phyloP scores from a whole-genome alignment of 2,888 invertebrate genomes.

The Selenia dentaria region DNA sequence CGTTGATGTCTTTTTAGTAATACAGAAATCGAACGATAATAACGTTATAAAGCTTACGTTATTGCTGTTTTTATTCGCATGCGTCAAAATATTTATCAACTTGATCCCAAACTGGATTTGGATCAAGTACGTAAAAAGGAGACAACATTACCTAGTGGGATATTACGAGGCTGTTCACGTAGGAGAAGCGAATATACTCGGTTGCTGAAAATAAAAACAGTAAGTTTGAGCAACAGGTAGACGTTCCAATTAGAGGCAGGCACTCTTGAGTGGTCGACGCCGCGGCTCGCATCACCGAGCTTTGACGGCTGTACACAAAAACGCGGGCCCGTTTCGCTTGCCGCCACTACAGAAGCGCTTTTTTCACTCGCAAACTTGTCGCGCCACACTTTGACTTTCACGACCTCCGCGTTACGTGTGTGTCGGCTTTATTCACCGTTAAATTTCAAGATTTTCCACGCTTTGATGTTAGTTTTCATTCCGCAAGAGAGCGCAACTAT shows the following conservation, averaged over 20 bases:
- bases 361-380: constrained; percentile 67
- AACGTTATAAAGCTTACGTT: constrained; percentile 11
- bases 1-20: constrained; percentile 11
- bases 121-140: constrained; percentile 17
- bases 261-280: constrained; percentile 69
- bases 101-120: constrained; percentile 12
- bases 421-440: constrained; percentile 29
- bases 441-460: constrained; percentile 28
- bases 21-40: constrained; percentile 2
- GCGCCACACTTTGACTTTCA: constrained; percentile 70
- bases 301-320: constrained; percentile 74
- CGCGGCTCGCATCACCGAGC: constrained; percentile 72
- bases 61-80: constrained; percentile 7
- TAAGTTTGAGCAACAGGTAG: constrained; percentile 79
- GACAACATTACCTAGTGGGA: constrained; percentile 47
- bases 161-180: constrained; percentile 68
- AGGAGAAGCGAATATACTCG: constrained; percentile 57
- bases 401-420: constrained; percentile 54
- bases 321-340: constrained; percentile 70
- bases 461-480: constrained; percentile 28
- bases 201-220: constrained; percentile 61
- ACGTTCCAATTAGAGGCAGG: constrained; percentile 78
- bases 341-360: constrained; percentile 67
- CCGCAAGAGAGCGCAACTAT: constrained; percentile 1
- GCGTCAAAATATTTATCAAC: constrained; percentile 24